A percentile compares a stretch with the other conserved stretches of the same genome.
Conservation (phyloP, 2,113 vertebrate genomes). For the Tyto alba region DNA sequence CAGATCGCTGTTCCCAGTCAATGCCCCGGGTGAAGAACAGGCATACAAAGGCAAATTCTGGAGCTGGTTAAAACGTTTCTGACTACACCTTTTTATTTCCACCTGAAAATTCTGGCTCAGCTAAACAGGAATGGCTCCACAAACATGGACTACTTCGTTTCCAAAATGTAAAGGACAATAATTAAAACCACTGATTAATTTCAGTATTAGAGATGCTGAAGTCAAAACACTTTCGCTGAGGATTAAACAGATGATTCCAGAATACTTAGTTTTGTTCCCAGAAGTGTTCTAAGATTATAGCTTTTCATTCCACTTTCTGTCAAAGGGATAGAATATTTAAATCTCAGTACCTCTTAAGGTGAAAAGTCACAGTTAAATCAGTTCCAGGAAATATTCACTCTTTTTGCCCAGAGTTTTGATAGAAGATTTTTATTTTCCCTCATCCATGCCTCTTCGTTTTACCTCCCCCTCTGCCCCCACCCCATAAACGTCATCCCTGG, state of each 20-base stretch:
- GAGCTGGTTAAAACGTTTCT: background rate
- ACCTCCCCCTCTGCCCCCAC: background rate
- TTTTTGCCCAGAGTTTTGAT: background rate
- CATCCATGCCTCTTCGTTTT: background rate
- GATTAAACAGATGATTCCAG: background rate
- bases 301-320: background rate
- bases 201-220: background rate
- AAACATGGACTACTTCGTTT: background rate
- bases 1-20: fast-evolving
- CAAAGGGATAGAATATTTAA: background rate
- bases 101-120: background rate
- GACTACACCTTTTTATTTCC: background rate
- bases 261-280: background rate
- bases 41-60: background rate
- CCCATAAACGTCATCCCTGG: background rate
- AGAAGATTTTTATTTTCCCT: background rate
- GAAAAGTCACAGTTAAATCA: background rate
- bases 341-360: background rate
- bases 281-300: background rate
- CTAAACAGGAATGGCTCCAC: background rate
- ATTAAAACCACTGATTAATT: background rate
- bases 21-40: background rate
- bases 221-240: background rate
- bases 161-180: background rate
- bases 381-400: background rate